Conservation (phyloP, 2,888 invertebrate genomes). For the Brenthis hecate region DNA sequence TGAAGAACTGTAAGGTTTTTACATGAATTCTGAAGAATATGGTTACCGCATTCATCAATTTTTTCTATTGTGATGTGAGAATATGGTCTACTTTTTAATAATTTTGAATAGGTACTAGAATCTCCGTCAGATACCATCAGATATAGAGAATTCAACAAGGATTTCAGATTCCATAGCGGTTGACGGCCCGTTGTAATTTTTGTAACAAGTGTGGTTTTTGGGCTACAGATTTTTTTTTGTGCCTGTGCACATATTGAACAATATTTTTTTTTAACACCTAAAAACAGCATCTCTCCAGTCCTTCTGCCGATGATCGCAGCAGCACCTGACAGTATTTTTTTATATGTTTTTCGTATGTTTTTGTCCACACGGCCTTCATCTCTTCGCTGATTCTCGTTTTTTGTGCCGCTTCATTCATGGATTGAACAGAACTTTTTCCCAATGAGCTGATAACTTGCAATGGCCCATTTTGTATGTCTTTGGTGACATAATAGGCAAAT, state of each 20-base stretch:
- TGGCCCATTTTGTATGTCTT: no score
- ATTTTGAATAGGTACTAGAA: no score
- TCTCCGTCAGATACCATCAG: neutral
- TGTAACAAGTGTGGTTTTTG: slow-evolving; percentile 25
- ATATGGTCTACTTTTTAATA: neutral
- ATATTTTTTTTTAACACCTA: slow-evolving; percentile 40
- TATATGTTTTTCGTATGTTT: slow-evolving; percentile 34
- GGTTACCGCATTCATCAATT: no score
- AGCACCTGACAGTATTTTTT: slow-evolving; percentile 40
- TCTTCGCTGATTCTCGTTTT: slow-evolving; percentile 25
- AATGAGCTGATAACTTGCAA: no score
- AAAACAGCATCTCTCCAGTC: slow-evolving; percentile 34
- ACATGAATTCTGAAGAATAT: no score
- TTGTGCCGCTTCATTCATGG: slow-evolving; percentile 3
- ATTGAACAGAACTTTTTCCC: no score
- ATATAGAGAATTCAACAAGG: neutral
- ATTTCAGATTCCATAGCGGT: no score
- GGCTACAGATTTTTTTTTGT: neutral
- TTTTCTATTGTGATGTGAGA: no score
- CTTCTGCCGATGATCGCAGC: slow-evolving; percentile 40
- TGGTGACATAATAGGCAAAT: no score
- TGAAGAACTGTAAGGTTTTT: no score
- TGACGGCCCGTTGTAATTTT: slow-evolving; percentile 19
- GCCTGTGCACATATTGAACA: slow-evolving; percentile 37
- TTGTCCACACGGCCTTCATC: slow-evolving; percentile 23